Conservation (phyloP, 2,888 invertebrate genomes). For the Scaptomyza reducta region DNA sequence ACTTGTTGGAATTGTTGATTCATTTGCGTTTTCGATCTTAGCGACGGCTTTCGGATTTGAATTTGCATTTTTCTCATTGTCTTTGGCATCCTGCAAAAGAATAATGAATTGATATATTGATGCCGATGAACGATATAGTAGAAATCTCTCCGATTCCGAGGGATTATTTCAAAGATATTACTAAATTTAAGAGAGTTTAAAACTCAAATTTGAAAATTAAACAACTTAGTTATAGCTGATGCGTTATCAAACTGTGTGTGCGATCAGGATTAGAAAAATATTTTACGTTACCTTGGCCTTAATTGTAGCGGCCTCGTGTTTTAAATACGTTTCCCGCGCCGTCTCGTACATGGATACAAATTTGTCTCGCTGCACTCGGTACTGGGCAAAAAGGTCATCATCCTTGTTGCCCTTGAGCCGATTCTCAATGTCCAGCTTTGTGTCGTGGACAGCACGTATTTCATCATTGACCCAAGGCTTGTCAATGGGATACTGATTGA, state of each 20-base stretch:
- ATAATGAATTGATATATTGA: slow-evolving; percentile 10
- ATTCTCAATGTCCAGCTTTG: slow-evolving; percentile 86
- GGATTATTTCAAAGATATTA: neutral
- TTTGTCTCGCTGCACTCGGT: slow-evolving; percentile 86
- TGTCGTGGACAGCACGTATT: slow-evolving; percentile 85
- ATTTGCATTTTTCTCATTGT: slow-evolving; percentile 77
- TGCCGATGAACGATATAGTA: neutral
- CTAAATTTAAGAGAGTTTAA: too few relatives aligned
- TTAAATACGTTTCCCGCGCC: slow-evolving; percentile 85
- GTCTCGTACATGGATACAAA: slow-evolving; percentile 86
- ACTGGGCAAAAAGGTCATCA: slow-evolving; percentile 86
- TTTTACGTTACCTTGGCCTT: slow-evolving; percentile 78
- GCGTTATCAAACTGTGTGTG: neutral
- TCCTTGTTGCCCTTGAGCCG: slow-evolving; percentile 84
- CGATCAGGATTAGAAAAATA: neutral
- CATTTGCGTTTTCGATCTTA: slow-evolving; percentile 77
- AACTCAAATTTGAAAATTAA: neutral
- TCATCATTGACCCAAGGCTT: slow-evolving; percentile 87
- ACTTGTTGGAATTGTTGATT: slow-evolving; percentile 65
- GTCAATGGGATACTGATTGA: slow-evolving; percentile 84
- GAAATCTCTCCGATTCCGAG: neutral
- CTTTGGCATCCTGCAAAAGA: slow-evolving; percentile 84
- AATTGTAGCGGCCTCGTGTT: slow-evolving; percentile 84
- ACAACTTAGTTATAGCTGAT: slow-evolving; percentile 1
- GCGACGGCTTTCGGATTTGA: slow-evolving; percentile 75